phyloP scores from a whole-genome alignment of 2,113 vertebrate species.

The Dromaius novaehollandiae region DNA sequence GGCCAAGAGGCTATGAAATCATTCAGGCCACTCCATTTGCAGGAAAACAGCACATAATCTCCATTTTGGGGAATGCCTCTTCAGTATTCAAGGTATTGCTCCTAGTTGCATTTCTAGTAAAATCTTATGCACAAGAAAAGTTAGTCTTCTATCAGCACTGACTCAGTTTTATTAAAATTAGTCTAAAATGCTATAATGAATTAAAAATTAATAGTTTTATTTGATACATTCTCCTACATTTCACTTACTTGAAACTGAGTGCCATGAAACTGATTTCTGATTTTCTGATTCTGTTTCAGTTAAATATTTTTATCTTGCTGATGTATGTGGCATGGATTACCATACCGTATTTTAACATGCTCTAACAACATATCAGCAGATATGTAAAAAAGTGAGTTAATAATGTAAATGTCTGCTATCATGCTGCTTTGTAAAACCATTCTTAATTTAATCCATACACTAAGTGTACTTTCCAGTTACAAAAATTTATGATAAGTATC shows the following conservation, averaged over 20 bases:
- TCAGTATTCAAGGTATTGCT: neutral
- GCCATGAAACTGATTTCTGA: neutral
- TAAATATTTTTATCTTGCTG: neutral
- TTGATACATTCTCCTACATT: neutral
- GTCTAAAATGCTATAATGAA: neutral
- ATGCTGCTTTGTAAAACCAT: constrained; percentile 74
- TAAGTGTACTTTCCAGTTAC: constrained; percentile 74
- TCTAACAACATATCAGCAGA: constrained; percentile 41
- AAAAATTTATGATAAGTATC: constrained; percentile 83
- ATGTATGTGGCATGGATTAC: constrained; percentile 57
- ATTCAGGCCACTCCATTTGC: neutral
- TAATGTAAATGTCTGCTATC: constrained; percentile 68
- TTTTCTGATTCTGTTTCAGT: neutral
- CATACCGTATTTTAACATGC: constrained; percentile 34
- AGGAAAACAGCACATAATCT: neutral
- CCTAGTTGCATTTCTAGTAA: neutral
- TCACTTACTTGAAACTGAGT: neutral
- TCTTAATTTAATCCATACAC: constrained; percentile 83
- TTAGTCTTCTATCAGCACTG: neutral
- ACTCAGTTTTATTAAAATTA: constrained; percentile 39
- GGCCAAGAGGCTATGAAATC: neutral
- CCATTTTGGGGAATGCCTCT: neutral
- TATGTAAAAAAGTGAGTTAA: constrained; percentile 60
- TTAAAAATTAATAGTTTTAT: neutral
- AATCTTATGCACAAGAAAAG: no score